phyloP scores from a whole-genome alignment of 2,888 invertebrate species.

The Pinctada fucata region DNA sequence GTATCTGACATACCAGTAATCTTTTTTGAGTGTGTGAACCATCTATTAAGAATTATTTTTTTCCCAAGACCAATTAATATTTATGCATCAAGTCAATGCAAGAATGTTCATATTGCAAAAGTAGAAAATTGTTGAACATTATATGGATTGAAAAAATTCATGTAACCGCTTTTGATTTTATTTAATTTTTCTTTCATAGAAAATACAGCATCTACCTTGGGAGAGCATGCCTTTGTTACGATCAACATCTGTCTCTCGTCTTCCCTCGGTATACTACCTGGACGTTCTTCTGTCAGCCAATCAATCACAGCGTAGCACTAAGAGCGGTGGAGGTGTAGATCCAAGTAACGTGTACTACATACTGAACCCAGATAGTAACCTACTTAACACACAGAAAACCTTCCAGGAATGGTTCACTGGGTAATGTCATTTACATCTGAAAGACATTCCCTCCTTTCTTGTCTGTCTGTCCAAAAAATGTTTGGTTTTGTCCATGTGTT shows the following conservation, averaged over 20 bases:
- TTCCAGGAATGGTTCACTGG: constrained; percentile 70
- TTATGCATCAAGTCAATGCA: too few relatives aligned
- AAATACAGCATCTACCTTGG: constrained; percentile 87
- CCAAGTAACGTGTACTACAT: constrained; percentile 81
- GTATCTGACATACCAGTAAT: too few relatives aligned
- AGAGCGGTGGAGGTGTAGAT: constrained; percentile 72
- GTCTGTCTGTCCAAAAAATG: neutral
- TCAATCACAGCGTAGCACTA: constrained; percentile 45
- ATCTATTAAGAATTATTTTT: too few relatives aligned
- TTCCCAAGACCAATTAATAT: too few relatives aligned
- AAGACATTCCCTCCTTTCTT: neutral
- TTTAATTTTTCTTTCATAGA: constrained; percentile 45
- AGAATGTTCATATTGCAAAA: too few relatives aligned
- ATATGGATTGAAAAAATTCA: too few relatives aligned
- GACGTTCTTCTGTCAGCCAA: constrained; percentile 60
- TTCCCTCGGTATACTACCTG: constrained; percentile 82
- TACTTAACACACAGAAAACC: constrained; percentile 82
- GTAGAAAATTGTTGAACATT: too few relatives aligned
- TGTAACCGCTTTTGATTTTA: too few relatives aligned
- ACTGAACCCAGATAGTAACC: constrained; percentile 85
- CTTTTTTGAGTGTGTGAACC: too few relatives aligned
- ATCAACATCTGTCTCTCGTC: constrained; percentile 84
- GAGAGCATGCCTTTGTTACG: constrained; percentile 84
- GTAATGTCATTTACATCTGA: constrained; percentile 47
- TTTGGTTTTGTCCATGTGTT: too few relatives aligned